A percentile compares a stretch with the other conserved stretches of the same genome.
Evolutionary conservation across 2,797 vertebrate species (phyloP).

Genomic region (Argya squamiceps): DNA sequence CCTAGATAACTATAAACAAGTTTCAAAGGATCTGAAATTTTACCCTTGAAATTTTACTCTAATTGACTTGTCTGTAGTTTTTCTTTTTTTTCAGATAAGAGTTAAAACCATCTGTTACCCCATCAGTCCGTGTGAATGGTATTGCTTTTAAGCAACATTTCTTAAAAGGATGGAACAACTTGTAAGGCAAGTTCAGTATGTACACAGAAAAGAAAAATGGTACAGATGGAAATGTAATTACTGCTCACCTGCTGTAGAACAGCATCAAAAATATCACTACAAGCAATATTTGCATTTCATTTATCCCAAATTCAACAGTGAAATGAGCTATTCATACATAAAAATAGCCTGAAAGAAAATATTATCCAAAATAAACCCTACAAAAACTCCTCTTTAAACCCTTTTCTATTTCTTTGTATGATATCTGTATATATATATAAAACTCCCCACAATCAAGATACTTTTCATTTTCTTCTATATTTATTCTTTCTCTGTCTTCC

Average conservation of each 20-base stretch:
- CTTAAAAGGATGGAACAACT: not conserved
- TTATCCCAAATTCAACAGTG: not conserved
- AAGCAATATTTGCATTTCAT: not conserved
- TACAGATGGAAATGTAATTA: not conserved
- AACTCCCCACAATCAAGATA: not conserved
- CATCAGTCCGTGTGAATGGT: not conserved
- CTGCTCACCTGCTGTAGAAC: not conserved
- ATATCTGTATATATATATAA: not conserved
- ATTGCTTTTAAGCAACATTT: not conserved
- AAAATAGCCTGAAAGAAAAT: not conserved
- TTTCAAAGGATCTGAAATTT: not conserved
- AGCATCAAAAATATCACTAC: not conserved
- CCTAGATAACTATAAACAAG: not conserved
- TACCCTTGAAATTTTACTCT: not conserved
- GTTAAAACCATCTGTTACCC: not conserved
- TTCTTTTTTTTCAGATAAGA: not conserved
- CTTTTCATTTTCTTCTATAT: not conserved
- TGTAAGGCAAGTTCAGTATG: not conserved
- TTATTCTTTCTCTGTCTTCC: not conserved
- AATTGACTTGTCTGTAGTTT: not conserved
- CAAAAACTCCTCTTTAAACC: not conserved
- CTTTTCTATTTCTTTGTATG: fast-evolving
- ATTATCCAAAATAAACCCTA: not conserved
- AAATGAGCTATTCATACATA: not conserved
- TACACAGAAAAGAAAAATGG: not conserved